These are phyloP conservation scores for Geodia barretti DNA, from an alignment of 37 sponge, comb jelly and placozoan genomes.

Conservation along the genomic window DNA sequence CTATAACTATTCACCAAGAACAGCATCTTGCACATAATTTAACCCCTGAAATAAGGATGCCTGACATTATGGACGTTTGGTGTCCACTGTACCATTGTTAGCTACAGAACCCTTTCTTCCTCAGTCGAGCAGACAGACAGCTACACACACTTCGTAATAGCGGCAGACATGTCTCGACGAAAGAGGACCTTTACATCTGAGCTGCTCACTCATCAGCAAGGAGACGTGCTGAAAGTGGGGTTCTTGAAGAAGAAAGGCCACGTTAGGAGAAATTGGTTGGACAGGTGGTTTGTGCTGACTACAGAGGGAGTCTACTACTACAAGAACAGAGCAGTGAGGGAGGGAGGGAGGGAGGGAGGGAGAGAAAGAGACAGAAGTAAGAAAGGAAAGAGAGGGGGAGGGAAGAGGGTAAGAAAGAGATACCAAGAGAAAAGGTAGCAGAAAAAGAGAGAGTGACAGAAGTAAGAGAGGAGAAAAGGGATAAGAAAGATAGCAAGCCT, in stretches of 20 bases:
- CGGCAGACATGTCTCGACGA: too few relatives aligned
- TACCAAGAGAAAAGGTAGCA: neutral
- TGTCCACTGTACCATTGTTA: too few relatives aligned
- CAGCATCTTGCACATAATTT: too few relatives aligned
- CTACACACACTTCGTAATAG: too few relatives aligned
- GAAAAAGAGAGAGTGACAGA: too few relatives aligned
- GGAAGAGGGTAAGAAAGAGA: neutral
- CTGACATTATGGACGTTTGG: too few relatives aligned
- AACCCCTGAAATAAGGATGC: too few relatives aligned
- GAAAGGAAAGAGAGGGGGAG: neutral
- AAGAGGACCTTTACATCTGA: constrained; percentile 37
- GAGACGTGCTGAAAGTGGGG: constrained; percentile 69
- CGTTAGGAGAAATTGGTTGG: constrained; percentile 78
- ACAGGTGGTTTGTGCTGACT: constrained; percentile 82
- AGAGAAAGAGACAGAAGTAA: neutral
- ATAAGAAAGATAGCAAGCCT: too few relatives aligned
- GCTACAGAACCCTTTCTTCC: too few relatives aligned
- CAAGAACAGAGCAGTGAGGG: constrained; percentile 71
- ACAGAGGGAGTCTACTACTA: constrained; percentile 84
- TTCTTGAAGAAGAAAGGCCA: constrained; percentile 81
- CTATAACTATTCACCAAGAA: too few relatives aligned
- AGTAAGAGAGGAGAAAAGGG: too few relatives aligned
- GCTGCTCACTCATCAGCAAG: constrained; percentile 46
- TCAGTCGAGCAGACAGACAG: too few relatives aligned
- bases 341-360: neutral